Conservation (phyloP, 2,113 vertebrate species). For the Meriones unguiculatus region DNA sequence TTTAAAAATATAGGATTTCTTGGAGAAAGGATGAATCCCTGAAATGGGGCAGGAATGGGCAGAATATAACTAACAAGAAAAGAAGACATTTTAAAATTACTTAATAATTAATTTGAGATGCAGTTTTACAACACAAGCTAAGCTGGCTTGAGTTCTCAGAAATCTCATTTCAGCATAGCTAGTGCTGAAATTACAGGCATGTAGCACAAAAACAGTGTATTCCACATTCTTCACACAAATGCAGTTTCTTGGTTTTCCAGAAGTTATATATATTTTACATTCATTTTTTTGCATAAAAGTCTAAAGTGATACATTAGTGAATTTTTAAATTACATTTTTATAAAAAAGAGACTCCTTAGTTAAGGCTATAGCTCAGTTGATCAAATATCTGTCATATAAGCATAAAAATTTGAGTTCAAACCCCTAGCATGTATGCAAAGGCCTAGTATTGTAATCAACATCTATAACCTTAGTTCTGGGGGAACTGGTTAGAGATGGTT, state of each 20-base stretch:
- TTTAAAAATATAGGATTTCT: background rate
- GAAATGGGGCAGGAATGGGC: background rate
- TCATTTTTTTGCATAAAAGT: background rate
- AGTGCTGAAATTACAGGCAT: background rate
- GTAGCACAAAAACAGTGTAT: background rate
- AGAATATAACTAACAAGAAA: slow-evolving; percentile 19
- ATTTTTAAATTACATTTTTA: slow-evolving; percentile 5
- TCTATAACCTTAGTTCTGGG: background rate
- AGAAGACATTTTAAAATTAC: background rate
- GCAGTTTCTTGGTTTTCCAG: background rate
- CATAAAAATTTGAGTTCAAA: background rate
- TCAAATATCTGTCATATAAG: background rate
- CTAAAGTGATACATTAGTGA: background rate
- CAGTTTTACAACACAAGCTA: background rate
- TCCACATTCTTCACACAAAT: background rate
- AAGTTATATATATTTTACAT: background rate
- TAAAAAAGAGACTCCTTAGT: background rate
- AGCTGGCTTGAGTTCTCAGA: background rate
- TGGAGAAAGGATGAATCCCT: background rate
- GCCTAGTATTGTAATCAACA: background rate
- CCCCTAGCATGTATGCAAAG: too few species aligned
- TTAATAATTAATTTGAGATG: background rate
- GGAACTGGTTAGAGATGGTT: background rate
- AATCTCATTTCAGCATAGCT: too few species aligned
- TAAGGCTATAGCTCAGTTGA: background rate